Evolutionary conservation across 2,113 vertebrate genomes (phyloP).

Genomic region (Pituophis catenifer): DNA sequence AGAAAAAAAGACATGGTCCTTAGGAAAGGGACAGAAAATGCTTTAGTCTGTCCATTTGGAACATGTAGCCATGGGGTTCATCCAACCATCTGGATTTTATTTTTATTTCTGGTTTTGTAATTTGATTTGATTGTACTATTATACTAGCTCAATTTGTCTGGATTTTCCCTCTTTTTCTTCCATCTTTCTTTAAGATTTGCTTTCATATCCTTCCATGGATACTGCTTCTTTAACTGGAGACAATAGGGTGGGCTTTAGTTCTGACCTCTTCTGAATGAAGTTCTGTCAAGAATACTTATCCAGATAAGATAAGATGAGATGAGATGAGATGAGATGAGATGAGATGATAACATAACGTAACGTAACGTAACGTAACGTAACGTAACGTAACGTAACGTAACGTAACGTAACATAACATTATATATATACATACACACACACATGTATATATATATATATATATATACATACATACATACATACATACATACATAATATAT

Average conservation of each 20-base stretch:
- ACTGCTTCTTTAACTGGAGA: not conserved
- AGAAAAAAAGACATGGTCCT: not conserved
- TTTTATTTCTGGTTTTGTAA: not conserved
- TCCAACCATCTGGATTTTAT: not conserved
- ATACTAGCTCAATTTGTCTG: not conserved
- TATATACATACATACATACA: no score
- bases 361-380: no score
- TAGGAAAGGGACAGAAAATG: not conserved
- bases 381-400: no score
- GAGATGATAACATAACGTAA: no score
- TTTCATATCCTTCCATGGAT: no score
- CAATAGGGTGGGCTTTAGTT: not conserved
- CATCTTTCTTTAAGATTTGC: not conserved
- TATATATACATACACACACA: no score
- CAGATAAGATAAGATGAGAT: no score
- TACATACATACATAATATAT: no score
- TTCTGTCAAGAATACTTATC: not conserved
- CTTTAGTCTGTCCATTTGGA: not conserved
- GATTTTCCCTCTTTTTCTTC: not conserved
- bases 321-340: no score
- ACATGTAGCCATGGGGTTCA: not conserved
- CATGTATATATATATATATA: no score
- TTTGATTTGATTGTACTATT: not conserved
- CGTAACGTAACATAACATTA: no score
- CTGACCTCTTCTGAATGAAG: not conserved